A percentile compares a stretch with the other conserved stretches of the same genome.
Evolutionary conservation across 2,113 vertebrate species (phyloP).

Genomic region (Lampris incognitus): DNA sequence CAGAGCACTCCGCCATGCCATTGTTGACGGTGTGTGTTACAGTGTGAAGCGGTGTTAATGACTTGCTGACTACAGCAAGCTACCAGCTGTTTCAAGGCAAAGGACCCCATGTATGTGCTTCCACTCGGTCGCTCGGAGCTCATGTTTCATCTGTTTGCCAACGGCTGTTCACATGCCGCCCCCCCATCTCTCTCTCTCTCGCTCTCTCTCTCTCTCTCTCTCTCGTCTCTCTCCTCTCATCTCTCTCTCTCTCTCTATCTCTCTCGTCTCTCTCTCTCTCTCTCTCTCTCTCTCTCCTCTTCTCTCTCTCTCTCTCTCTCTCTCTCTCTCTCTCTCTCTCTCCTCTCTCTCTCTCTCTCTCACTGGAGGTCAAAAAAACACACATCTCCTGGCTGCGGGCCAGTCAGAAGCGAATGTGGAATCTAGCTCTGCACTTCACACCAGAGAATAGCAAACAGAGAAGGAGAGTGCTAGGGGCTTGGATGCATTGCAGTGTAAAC

Average conservation of each 20-base stretch:
- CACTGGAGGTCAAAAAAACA: conserved; percentile 29
- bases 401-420: conserved; percentile 66
- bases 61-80: neutral
- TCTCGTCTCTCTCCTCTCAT: conserved; percentile 29
- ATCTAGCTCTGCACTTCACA: conserved; percentile 67
- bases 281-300: conserved; percentile 40
- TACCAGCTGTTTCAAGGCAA: conserved; percentile 5
- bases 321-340: too few relatives aligned
- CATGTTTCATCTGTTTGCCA: conserved; percentile 49
- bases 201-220: conserved; percentile 40
- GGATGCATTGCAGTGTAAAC: conserved; percentile 56
- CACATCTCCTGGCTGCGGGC: conserved; percentile 53
- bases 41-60: neutral
- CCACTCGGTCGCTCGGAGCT: conserved; percentile 21
- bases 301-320: too few relatives aligned
- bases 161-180: conserved; percentile 35
- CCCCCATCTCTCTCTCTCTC: conserved; percentile 20
- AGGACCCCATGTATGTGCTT: neutral
- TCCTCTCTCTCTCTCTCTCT: conserved; percentile 37
- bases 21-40: conserved; percentile 1
- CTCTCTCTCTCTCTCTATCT: conserved; percentile 38
- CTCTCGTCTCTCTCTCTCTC: conserved; percentile 41
- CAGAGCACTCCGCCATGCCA: neutral
- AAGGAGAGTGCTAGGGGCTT: conserved; percentile 45
- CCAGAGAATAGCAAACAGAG: conserved; percentile 65